A percentile compares a stretch with the other conserved stretches of the same genome.
phyloP scores from a whole-genome alignment of 53 echinoderm and acorn worm genomes.

The Mesocentrotus franciscanus region DNA sequence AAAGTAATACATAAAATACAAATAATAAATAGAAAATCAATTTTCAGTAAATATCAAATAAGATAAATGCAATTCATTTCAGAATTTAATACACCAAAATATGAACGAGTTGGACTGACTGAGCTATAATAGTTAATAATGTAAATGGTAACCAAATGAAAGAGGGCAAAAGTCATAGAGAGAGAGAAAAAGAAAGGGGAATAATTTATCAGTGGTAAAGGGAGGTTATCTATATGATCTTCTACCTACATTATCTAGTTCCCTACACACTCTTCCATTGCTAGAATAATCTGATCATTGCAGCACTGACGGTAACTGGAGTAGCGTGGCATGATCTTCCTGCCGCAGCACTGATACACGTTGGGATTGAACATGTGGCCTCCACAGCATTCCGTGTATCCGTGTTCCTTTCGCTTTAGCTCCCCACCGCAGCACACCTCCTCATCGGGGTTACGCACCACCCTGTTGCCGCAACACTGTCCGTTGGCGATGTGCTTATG shows the following conservation, averaged over 20 bases:
- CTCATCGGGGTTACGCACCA: conserved; percentile 53
- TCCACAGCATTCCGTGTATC: conserved; percentile 58
- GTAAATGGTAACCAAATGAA: background rate
- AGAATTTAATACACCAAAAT: background rate
- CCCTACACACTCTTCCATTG: background rate
- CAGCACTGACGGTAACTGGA: conserved; percentile 5
- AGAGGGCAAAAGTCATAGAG: background rate
- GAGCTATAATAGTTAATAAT: no score
- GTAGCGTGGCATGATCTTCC: background rate
- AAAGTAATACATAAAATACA: no score
- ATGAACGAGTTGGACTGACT: no score
- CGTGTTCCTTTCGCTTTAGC: background rate
- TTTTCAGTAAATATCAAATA: background rate
- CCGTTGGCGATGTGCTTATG: conserved; percentile 66
- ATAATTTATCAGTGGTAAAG: background rate
- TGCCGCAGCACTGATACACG: conserved; percentile 62
- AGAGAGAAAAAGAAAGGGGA: background rate
- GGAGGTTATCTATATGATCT: background rate
- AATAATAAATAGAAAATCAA: background rate
- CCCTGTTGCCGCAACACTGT: conserved; percentile 65
- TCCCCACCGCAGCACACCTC: conserved; percentile 66
- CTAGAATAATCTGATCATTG: background rate
- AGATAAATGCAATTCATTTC: background rate
- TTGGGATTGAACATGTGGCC: conserved; percentile 60
- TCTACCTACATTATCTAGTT: background rate